Base-by-base conservation (phyloP, 2,113 vertebrate genomes). In the Peucedramus taeniatus region DNA sequence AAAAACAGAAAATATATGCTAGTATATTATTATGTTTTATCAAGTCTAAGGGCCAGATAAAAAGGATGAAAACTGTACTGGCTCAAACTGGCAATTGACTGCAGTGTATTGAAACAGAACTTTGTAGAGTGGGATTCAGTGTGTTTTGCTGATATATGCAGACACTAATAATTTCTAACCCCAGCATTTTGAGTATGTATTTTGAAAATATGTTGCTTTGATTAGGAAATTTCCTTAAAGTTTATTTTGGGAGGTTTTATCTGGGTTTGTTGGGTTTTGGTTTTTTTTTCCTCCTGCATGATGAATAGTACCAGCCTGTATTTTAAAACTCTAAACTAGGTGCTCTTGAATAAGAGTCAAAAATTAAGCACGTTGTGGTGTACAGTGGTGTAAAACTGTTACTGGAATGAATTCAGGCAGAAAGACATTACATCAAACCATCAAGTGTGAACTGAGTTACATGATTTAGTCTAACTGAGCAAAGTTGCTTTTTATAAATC, bases 261-360 rank as follows among this genome's bases (percentile, higher is more conserved):
- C 22, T 42, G 30, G 1, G 1, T 49, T 61, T 42, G 4, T 15
- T n/a, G 4, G 11, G 3, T 64, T 42, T 37, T 60, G 7, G n/a
- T n/a, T n/a, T 7, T 54, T 83, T 59, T 13, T 47, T 28, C 24
- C 13, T 77, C 54, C 18, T 77, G 37, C 35, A 68, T 49, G 11
- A 40, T 26, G 2, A 17, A 13, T 56, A 51, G 9, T 60, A 61
- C 69, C 31, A 79, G 10, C 0, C 27, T 33, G 9, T 27, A 42
- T 90, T 86, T 89, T 45, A 77, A 85, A 92, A 81, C 4, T 51
- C 31, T 39, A 59, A 70, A 84, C 27, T 42, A 75, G 54, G 27
- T 50, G 17, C 8, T 76, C 49, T 51, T 75, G 28, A 72, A 13
- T 42, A 68, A 53, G n/a, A 51, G 17, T 31, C 17, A 83, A 53